phyloP scores from a whole-genome alignment of 2,888 invertebrate species.

The Zaprionus obscuricornis region DNA sequence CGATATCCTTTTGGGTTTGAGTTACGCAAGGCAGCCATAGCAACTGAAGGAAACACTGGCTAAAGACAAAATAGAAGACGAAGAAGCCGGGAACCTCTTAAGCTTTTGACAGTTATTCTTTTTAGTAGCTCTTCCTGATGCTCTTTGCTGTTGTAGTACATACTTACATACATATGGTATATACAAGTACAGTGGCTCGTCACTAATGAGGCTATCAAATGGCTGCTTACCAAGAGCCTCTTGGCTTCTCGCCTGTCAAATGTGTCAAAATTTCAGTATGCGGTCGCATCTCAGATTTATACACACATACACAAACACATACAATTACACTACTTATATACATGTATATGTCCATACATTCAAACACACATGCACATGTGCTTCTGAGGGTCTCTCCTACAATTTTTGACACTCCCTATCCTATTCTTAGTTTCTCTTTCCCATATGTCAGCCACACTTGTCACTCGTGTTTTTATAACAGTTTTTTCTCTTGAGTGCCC shows the following conservation, averaged over 20 bases:
- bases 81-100: slow-evolving; percentile 45
- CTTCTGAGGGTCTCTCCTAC: no score
- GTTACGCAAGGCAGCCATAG: slow-evolving; percentile 58
- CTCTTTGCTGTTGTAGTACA: slow-evolving; percentile 35
- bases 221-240: slow-evolving; percentile 67
- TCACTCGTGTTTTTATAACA: slow-evolving; percentile 77
- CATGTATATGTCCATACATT: no score
- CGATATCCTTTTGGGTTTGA: slow-evolving; percentile 77
- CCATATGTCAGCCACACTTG: slow-evolving; percentile 76
- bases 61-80: slow-evolving; percentile 3
- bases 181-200: slow-evolving; percentile 67
- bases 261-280: slow-evolving; percentile 71
- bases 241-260: slow-evolving; percentile 68
- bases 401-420: not conserved
- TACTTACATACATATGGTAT: no score
- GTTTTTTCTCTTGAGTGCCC: slow-evolving; percentile 60
- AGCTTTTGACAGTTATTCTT: slow-evolving; percentile 67
- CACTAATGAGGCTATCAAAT: slow-evolving; percentile 78
- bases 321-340: no score
- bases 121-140: slow-evolving; percentile 34
- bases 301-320: not conserved
- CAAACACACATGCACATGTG: slow-evolving; percentile 16
- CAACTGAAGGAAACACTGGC: slow-evolving; percentile 23
- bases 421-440: slow-evolving; percentile 17
- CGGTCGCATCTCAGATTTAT: slow-evolving; percentile 51